phyloP scores from a whole-genome alignment of 92 coral and sea anemone species.

The Palythoa caribaeorum region DNA sequence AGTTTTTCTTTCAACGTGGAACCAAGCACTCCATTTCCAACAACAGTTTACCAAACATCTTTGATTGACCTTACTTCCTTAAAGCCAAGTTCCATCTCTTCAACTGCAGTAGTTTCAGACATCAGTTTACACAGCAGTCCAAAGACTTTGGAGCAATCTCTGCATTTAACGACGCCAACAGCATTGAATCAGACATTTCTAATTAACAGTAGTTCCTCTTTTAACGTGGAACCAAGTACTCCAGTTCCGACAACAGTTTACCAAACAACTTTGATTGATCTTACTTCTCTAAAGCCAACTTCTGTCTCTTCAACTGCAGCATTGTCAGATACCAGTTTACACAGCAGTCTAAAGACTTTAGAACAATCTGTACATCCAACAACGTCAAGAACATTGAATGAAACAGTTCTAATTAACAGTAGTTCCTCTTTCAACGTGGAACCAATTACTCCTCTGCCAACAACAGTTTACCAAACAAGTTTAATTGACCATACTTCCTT shows the following conservation, averaged over 20 bases:
- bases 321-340: not conserved
- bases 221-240: not conserved
- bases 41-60: not conserved
- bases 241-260: not conserved
- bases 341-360: not conserved
- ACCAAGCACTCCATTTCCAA: not conserved
- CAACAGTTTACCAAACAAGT: not conserved
- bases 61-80: not conserved
- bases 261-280: slow-evolving; percentile 8
- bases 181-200: not conserved
- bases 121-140: slow-evolving; percentile 4
- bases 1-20: not conserved
- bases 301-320: not conserved
- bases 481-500: not conserved
- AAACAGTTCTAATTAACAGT: not conserved
- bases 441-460: not conserved
- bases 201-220: not conserved
- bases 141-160: not conserved
- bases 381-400: not conserved
- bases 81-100: not conserved
- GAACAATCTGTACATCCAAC: not conserved
- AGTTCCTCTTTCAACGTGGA: not conserved
- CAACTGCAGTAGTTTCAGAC: not conserved
- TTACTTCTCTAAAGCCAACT: not conserved
- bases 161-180: not conserved